Evolutionary conservation across 2,888 invertebrate species (phyloP).

Genomic region (Anarsia innoxiella): DNA sequence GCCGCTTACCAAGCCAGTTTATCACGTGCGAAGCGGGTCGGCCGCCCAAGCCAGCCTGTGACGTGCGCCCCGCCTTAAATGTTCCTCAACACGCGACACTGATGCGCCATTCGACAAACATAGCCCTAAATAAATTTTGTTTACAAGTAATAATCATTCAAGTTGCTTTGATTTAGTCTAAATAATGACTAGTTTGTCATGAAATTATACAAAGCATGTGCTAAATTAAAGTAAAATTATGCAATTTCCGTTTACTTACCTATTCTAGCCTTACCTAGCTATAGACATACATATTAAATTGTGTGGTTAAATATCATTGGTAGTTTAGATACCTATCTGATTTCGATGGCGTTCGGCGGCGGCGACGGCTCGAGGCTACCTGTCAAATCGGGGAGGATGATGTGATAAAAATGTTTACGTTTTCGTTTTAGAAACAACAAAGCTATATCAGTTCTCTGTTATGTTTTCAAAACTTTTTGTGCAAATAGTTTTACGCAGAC

Average conservation of each 20-base stretch:
- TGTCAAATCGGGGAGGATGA: conserved; percentile 9
- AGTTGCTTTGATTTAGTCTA: too few relatives aligned
- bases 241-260: too few relatives aligned
- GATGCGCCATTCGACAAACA: conserved; percentile 46
- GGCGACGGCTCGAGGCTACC: conserved; percentile 5
- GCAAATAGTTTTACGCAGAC: conserved; percentile 71
- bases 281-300: too few relatives aligned
- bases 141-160: conserved; percentile 11
- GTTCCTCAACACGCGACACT: conserved; percentile 55
- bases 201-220: too few relatives aligned
- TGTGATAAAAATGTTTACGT: conserved; percentile 22
- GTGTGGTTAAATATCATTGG: too few relatives aligned
- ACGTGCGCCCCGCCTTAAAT: conserved; percentile 52
- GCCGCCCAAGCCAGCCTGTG: conserved; percentile 37
- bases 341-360: too few relatives aligned
- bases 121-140: conserved; percentile 27
- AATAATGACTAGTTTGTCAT: too few relatives aligned
- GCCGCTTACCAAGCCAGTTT: too few relatives aligned
- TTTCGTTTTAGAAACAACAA: conserved; percentile 30
- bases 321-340: too few relatives aligned
- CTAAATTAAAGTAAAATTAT: too few relatives aligned
- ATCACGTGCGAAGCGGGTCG: conserved; percentile 55
- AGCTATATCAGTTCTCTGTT: conserved; percentile 32
- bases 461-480: conserved; percentile 50
- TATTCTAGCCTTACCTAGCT: too few relatives aligned